Percentiles rank a stretch among this genome's conserved stretches.
Conservation (phyloP, 2,888 invertebrate species). For the Acronicta psi region DNA sequence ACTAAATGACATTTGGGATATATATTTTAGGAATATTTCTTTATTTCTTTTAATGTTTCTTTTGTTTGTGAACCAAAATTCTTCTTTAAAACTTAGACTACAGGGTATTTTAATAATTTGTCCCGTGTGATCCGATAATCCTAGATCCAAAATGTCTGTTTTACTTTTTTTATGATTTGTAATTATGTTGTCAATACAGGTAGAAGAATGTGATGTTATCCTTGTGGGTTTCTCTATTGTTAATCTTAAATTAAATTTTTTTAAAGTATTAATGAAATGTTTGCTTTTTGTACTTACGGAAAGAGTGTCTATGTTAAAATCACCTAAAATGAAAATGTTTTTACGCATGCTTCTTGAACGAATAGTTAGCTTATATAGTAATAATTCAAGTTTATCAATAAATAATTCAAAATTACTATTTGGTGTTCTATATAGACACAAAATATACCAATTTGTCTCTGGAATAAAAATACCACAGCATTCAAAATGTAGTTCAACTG, state of each 20-base stretch:
- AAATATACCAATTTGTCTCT: too few species aligned
- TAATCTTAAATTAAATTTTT: conserved; percentile 6
- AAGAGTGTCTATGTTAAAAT: too few species aligned
- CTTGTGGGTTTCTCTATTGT: not conserved
- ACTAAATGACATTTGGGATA: not conserved
- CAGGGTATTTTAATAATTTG: conserved; percentile 7
- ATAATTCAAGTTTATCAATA: too few species aligned
- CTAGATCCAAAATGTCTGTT: conserved; percentile 7
- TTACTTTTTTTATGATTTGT: conserved; percentile 3
- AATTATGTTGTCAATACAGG: not conserved
- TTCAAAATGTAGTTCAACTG: too few species aligned
- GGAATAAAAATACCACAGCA: too few species aligned
- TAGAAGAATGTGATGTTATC: conserved; percentile 7
- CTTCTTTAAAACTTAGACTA: conserved; percentile 8
- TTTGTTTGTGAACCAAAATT: not conserved
- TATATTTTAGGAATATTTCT: conserved; percentile 10
- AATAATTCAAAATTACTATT: too few species aligned
- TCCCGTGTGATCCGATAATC: conserved; percentile 9
- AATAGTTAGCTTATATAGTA: too few species aligned
- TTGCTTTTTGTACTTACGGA: too few species aligned
- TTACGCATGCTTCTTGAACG: too few species aligned
- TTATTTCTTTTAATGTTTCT: not conserved
- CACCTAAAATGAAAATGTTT: too few species aligned
- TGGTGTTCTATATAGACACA: too few species aligned
- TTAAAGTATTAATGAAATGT: conserved; percentile 2